Conservation (phyloP, 2,888 invertebrate genomes). For the Bugula neritina region DNA sequence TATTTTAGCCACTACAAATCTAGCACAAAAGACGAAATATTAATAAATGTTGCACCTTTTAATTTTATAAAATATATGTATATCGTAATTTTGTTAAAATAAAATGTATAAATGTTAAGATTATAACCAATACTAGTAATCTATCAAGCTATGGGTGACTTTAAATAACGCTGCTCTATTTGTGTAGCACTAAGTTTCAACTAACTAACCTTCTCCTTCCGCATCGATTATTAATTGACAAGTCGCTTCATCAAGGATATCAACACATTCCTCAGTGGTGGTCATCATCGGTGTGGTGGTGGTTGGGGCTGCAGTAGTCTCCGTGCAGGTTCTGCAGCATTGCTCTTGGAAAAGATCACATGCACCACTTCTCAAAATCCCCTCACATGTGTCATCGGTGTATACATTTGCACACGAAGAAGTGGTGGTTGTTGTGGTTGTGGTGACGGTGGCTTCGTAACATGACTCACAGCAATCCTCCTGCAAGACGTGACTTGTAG, state of each 20-base stretch:
- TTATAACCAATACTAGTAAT: too few relatives aligned
- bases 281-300: background rate
- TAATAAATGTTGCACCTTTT: too few relatives aligned
- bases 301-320: background rate
- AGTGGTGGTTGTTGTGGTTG: background rate
- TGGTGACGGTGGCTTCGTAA: background rate
- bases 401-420: background rate
- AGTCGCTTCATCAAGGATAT: background rate
- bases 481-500: conserved; percentile 24
- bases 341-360: background rate
- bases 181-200: too few relatives aligned
- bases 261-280: background rate
- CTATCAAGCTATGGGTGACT: too few relatives aligned
- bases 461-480: conserved; percentile 1
- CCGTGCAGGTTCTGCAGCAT: background rate
- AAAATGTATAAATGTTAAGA: too few relatives aligned
- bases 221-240: background rate
- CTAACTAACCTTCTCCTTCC: background rate
- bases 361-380: background rate
- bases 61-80: too few relatives aligned
- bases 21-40: too few relatives aligned
- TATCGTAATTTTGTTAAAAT: too few relatives aligned
- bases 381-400: background rate
- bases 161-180: too few relatives aligned
- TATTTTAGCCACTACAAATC: too few relatives aligned